Evolutionary conservation across 2,888 invertebrate species (phyloP).

Genomic region (Meteorus colon): DNA sequence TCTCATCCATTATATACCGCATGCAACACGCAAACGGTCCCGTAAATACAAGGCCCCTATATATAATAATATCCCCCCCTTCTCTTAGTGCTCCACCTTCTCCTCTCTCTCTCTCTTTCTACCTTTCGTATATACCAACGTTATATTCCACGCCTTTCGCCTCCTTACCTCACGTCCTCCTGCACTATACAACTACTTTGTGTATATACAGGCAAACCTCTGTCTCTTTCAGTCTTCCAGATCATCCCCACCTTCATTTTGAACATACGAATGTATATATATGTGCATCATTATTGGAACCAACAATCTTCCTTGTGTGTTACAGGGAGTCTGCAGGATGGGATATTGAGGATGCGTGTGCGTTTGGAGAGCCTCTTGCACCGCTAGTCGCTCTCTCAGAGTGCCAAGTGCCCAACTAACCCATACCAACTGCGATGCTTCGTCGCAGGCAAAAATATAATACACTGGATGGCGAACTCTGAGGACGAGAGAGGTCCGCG

Average conservation of each 20-base stretch:
- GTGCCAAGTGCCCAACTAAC: slow-evolving; percentile 1
- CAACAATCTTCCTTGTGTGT: too few relatives aligned
- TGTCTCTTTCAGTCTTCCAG: background rate
- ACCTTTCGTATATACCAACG: background rate
- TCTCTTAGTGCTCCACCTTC: slow-evolving; percentile 40
- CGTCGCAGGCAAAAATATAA: too few relatives aligned
- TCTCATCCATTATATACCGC: background rate
- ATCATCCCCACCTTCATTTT: background rate
- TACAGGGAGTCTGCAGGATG: too few relatives aligned
- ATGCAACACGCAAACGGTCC: background rate
- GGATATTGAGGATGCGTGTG: too few relatives aligned
- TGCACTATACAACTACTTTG: background rate
- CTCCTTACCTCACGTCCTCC: background rate
- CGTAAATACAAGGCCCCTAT: background rate
- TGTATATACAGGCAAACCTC: background rate
- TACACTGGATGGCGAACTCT: too few relatives aligned
- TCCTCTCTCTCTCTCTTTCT: slow-evolving; percentile 33
- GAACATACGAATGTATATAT: background rate
- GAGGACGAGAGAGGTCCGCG: too few relatives aligned
- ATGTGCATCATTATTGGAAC: too few relatives aligned
- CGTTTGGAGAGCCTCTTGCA: too few relatives aligned
- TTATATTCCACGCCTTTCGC: background rate
- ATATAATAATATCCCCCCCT: slow-evolving; percentile 37
- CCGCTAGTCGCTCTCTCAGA: background rate
- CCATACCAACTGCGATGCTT: background rate